Evolutionary conservation across 2,797 vertebrate genomes (phyloP).

Genomic region (Etheostoma nigrum): DNA sequence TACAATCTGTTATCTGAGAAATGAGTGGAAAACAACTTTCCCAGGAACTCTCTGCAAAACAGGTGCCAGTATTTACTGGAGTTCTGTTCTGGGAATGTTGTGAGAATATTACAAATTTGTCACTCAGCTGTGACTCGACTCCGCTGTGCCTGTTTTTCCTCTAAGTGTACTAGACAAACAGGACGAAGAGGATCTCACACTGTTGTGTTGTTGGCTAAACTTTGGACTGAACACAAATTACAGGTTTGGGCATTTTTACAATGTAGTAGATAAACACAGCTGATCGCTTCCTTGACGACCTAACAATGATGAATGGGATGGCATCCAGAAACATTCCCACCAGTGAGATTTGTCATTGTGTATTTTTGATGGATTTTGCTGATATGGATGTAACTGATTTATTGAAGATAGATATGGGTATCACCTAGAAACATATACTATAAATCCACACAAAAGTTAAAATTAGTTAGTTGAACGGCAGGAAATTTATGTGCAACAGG

Average conservation of each 20-base stretch:
- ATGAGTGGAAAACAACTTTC: constrained; percentile 39
- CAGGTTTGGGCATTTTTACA: constrained; percentile 24
- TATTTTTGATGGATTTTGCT: constrained; percentile 3
- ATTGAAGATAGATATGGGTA: background rate
- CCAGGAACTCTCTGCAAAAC: constrained; percentile 37
- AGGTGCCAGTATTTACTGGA: constrained; percentile 10
- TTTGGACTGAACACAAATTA: constrained; percentile 27
- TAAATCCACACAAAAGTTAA: background rate
- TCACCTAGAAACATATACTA: background rate
- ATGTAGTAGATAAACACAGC: constrained; percentile 19
- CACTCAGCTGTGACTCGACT: constrained; percentile 35
- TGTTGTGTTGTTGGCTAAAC: constrained; percentile 46
- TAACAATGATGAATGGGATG: constrained; percentile 6
- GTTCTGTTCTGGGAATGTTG: constrained; percentile 36
- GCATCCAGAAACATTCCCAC: background rate
- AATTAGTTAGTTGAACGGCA: background rate
- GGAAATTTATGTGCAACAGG: background rate
- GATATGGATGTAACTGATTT: background rate
- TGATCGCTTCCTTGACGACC: background rate
- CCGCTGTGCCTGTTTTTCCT: constrained; percentile 18
- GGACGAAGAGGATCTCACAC: constrained; percentile 42
- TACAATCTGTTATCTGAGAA: constrained; percentile 40
- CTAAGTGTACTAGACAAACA: constrained; percentile 40
- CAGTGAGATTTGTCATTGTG: background rate
- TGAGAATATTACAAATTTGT: constrained; percentile 12